Evolutionary conservation across 1,140 invertebrate species (phyloP), one percentile per base, ranked within the genome.

Genomic region (Neotoxoptera formosana): DNA sequence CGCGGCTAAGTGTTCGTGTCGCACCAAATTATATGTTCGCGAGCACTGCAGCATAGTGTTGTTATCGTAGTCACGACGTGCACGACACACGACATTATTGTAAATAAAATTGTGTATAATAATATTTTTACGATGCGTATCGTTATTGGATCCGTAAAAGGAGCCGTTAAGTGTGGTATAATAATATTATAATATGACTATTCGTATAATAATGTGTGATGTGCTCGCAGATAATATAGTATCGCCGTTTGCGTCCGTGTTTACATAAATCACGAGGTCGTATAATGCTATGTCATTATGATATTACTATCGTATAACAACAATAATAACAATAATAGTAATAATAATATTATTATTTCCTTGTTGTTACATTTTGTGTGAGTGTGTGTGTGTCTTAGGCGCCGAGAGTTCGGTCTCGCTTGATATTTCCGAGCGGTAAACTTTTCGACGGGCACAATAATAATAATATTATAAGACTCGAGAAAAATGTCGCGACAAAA

Each of bases 381-480:
- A 1, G 41, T 41, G 41, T 41, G 41, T 41, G 41, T 41, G 60
- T 76, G 60, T 76, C 30, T 89, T 89, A 89, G n/a, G 20, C 34
- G n/a, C 30, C 34, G 21, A 2, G 34, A 83, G 34, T 83, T 23
- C 21, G n/a, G 76, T 67, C 34, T 34, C 7, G 48, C 48, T 9
- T 56, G 51, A 53, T 51, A 51, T 53, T 90, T 90, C 89, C 36
- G 56, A 25, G 6, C 60, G 25, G 89, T 67, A 45, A 90, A 67
- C 89, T 90, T 90, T 90, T 90, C 53, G 41, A 90, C 25, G 25
- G 53, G 30, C 60, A n/a, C n/a, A n/a, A n/a, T n/a, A 90, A 67
- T 90, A 90, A 36, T 11, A 90, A 90, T 41, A 41, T 41, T 41
- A 41, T 21, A 45, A 36, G 8, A 41, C 89, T 90, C 34, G 53